These are phyloP conservation scores for Pseudorhiza aurosa DNA, from an alignment of 30 jellyfish, hydroid and myxozoan species.

Conservation along the genomic window DNA sequence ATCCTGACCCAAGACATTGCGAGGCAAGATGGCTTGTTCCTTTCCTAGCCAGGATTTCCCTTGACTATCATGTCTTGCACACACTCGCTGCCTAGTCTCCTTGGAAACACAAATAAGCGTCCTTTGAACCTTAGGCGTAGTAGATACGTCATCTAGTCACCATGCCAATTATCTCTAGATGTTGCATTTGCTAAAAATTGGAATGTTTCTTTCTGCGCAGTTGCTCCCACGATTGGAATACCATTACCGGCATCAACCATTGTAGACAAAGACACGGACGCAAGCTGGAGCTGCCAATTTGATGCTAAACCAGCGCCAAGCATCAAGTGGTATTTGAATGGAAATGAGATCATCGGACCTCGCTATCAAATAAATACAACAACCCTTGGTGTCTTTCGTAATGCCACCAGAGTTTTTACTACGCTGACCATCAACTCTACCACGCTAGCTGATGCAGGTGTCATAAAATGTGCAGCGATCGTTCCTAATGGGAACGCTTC, in stretches of 20 bases:
- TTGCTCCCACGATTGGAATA: conserved; percentile 51
- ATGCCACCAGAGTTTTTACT: conserved; percentile 21
- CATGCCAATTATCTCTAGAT: no score
- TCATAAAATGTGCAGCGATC: conserved; percentile 32
- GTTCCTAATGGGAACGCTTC: conserved; percentile 23
- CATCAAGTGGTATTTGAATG: conserved; percentile 54
- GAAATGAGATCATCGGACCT: conserved; percentile 13
- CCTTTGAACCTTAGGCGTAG: no score
- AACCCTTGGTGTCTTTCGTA: conserved; percentile 2
- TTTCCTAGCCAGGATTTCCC: no score
- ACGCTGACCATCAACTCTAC: conserved; percentile 20
- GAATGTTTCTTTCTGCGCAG: conserved; percentile 1
- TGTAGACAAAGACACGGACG: conserved; percentile 7
- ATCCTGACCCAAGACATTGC: no score
- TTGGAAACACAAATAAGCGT: no score
- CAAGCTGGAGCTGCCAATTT: conserved; percentile 48
- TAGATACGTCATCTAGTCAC: no score
- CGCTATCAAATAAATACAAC: conserved; percentile 54
- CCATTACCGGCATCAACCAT: conserved; percentile 6
- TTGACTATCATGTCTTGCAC: background rate
- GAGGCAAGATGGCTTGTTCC: no score
- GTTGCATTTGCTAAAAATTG: background rate
- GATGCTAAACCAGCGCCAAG: conserved; percentile 63
- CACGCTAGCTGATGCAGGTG: conserved; percentile 66
- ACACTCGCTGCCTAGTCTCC: background rate